These are phyloP conservation scores for Kryptolebias ocellatus DNA, from an alignment of 2,797 vertebrate genomes.

Conservation along the genomic window DNA sequence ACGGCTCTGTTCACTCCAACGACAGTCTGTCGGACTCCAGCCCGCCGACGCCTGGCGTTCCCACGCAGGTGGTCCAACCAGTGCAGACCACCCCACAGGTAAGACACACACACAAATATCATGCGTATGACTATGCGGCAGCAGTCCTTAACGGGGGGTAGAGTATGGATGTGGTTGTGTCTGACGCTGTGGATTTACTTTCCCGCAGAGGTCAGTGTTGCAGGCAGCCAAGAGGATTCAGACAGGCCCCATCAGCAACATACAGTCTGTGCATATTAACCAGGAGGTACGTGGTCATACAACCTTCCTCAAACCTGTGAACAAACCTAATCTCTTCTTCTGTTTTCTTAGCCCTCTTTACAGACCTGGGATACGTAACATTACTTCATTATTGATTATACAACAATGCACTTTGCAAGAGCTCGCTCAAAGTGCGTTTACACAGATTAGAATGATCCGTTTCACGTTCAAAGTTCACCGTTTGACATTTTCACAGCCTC, in stretches of 20 bases:
- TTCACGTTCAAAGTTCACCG: not conserved
- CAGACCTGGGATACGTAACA: not conserved
- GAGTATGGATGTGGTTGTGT: not conserved
- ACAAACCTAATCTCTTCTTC: not conserved
- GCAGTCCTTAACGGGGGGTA: not conserved
- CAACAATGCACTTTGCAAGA: not conserved
- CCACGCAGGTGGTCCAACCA: slow-evolving; percentile 90
- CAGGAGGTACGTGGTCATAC: slow-evolving; percentile 81
- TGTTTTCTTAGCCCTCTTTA: not conserved
- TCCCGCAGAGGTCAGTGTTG: slow-evolving; percentile 88
- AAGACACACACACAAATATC: slow-evolving; percentile 41
- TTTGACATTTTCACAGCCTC: not conserved
- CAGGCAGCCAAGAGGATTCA: slow-evolving; percentile 85
- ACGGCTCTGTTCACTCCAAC: slow-evolving; percentile 87
- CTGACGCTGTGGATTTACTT: slow-evolving; percentile 44
- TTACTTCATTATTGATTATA: not conserved
- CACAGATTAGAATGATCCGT: not conserved
- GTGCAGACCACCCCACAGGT: slow-evolving; percentile 88
- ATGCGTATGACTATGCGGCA: not conserved
- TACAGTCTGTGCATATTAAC: slow-evolving; percentile 84
- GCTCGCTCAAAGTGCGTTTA: not conserved
- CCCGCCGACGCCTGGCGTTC: slow-evolving; percentile 83
- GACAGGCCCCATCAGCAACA: slow-evolving; percentile 81
- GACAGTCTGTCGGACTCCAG: slow-evolving; percentile 90
- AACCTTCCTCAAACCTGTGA: not conserved